Evolutionary conservation across 2,888 invertebrate genomes (phyloP).

Genomic region (Mimachlamys varia): DNA sequence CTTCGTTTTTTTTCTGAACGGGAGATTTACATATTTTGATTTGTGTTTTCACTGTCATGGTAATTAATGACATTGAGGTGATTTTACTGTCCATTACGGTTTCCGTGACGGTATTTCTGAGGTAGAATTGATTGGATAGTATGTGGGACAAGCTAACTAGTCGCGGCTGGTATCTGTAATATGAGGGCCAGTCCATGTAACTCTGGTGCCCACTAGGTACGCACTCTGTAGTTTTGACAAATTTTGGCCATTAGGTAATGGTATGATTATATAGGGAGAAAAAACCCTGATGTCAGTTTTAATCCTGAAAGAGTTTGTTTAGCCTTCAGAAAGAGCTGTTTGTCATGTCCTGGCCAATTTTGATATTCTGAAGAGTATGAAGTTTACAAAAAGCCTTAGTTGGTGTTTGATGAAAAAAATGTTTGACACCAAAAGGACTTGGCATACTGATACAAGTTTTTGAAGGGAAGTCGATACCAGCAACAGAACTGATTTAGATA

Average conservation of each 20-base stretch:
- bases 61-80: not conserved
- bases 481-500: not conserved
- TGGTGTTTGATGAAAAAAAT: not conserved
- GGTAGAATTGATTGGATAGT: not conserved
- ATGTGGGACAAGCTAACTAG: not conserved
- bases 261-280: not conserved
- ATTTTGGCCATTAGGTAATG: not conserved
- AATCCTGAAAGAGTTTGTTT: not conserved
- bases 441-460: not conserved
- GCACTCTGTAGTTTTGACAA: not conserved
- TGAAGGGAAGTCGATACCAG: not conserved
- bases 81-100: not conserved
- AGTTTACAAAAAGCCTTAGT: not conserved
- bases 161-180: not conserved
- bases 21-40: constrained; percentile 21
- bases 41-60: constrained; percentile 17
- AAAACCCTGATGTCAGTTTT: not conserved
- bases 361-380: not conserved
- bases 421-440: not conserved
- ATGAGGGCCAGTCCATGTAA: not conserved
- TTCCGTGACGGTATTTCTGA: not conserved
- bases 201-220: not conserved
- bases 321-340: not conserved
- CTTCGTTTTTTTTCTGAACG: not conserved
- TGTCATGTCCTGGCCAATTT: not conserved